phyloP scores from a whole-genome alignment of 1,140 invertebrate species.

The Dendroctonus valens region DNA sequence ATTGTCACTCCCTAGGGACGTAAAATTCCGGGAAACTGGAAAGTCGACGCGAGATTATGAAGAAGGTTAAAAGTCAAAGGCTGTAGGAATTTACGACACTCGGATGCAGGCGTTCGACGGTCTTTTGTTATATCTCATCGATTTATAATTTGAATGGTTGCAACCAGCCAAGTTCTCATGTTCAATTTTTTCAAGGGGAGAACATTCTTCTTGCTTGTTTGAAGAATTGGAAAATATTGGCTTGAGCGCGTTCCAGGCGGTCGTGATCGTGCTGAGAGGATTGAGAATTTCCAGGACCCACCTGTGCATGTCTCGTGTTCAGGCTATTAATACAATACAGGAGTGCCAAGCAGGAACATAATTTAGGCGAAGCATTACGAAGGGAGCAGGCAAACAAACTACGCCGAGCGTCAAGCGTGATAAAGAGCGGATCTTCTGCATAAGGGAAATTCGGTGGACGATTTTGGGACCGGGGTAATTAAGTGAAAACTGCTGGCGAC shows the following conservation, averaged over 20 bases:
- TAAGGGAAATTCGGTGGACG: slow-evolving; percentile 27
- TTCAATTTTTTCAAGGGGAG: no score
- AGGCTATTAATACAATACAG: slow-evolving; percentile 15
- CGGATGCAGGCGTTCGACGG: not conserved
- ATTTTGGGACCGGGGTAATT: slow-evolving; percentile 31
- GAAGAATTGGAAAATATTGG: no score
- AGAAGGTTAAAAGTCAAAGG: slow-evolving; percentile 19
- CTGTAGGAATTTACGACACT: slow-evolving; percentile 15
- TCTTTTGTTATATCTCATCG: no score
- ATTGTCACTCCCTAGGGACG: slow-evolving; percentile 31
- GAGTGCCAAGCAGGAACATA: slow-evolving; percentile 10
- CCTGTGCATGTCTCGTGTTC: slow-evolving; percentile 15
- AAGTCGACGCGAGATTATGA: slow-evolving; percentile 20
- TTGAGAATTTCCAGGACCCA: not conserved
- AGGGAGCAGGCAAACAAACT: slow-evolving; percentile 7
- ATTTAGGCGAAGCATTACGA: slow-evolving; percentile 13
- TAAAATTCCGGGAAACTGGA: slow-evolving; percentile 27
- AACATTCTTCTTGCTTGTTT: no score
- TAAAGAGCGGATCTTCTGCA: slow-evolving; percentile 25
- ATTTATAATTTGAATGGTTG: no score
- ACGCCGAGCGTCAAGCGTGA: slow-evolving; percentile 19
- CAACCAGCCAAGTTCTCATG: no score
- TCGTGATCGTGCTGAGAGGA: no score
- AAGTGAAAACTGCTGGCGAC: slow-evolving; percentile 26
- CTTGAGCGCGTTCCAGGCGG: no score